phyloP scores from a whole-genome alignment of 2,888 invertebrate genomes.

The Cyclophora punctaria region DNA sequence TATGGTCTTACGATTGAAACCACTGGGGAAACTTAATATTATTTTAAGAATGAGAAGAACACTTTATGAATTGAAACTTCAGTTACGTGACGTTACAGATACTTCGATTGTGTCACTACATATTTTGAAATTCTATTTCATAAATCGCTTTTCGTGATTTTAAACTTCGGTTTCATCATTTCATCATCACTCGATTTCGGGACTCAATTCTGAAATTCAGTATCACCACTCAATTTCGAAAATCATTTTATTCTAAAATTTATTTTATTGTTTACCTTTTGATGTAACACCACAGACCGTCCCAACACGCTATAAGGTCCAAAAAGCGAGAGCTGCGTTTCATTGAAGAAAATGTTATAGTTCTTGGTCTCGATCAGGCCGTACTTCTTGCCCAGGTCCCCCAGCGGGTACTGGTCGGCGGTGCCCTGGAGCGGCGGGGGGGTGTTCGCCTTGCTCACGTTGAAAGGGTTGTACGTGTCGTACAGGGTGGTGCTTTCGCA shows the following conservation, averaged over 20 bases:
- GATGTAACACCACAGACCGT: constrained; percentile 89
- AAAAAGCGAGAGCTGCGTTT: constrained; percentile 86
- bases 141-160: too few species aligned
- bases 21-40: not conserved
- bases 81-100: not conserved
- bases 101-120: too few species aligned
- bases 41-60: not conserved
- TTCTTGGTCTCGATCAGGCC: constrained; percentile 81
- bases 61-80: not conserved
- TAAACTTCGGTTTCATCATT: too few species aligned
- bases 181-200: too few species aligned
- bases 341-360: constrained; percentile 79
- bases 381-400: constrained; percentile 90
- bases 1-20: not conserved
- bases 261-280: constrained; percentile 67
- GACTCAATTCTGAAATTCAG: too few species aligned
- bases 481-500: constrained; percentile 89
- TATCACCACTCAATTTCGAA: too few species aligned
- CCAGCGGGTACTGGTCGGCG: constrained; percentile 89
- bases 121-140: too few species aligned
- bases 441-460: constrained; percentile 77
- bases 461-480: constrained; percentile 90
- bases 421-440: constrained; percentile 81
- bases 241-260: too few species aligned
- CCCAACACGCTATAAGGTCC: constrained; percentile 89